Conservation (phyloP, 2,888 invertebrate species). For the Apodemia zela region DNA sequence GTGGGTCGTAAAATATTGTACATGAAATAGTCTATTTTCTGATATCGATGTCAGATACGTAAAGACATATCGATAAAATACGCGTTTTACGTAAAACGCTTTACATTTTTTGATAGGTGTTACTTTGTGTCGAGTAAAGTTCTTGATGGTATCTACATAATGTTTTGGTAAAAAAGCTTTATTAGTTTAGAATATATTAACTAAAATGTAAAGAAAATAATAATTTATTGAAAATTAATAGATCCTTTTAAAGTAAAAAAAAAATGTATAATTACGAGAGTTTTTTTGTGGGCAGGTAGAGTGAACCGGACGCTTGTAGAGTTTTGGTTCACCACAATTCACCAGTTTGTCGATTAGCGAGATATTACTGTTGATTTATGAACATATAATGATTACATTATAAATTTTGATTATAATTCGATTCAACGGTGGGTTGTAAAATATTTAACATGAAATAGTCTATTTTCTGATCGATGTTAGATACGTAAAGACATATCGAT, state of each 20-base stretch:
- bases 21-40: conserved; percentile 18
- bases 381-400: conserved; percentile 19
- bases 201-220: no score
- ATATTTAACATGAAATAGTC: conserved; percentile 16
- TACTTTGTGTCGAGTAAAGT: background rate
- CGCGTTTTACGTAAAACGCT: conserved; percentile 4
- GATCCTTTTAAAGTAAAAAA: no score
- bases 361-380: background rate
- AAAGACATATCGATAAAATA: conserved; percentile 5
- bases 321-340: no score
- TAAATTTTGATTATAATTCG: no score
- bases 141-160: no score
- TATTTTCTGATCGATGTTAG: conserved; percentile 17
- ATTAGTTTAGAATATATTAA: no score
- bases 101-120: conserved; percentile 3
- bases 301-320: no score
- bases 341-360: no score
- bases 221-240: no score
- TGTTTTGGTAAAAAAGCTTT: no score
- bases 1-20: conserved; percentile 20
- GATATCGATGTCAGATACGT: conserved; percentile 13
- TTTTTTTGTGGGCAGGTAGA: no score
- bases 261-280: no score
- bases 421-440: conserved; percentile 20
- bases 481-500: background rate